phyloP scores from a whole-genome alignment of 2,113 vertebrate species.

The Aptenodytes forsteri region DNA sequence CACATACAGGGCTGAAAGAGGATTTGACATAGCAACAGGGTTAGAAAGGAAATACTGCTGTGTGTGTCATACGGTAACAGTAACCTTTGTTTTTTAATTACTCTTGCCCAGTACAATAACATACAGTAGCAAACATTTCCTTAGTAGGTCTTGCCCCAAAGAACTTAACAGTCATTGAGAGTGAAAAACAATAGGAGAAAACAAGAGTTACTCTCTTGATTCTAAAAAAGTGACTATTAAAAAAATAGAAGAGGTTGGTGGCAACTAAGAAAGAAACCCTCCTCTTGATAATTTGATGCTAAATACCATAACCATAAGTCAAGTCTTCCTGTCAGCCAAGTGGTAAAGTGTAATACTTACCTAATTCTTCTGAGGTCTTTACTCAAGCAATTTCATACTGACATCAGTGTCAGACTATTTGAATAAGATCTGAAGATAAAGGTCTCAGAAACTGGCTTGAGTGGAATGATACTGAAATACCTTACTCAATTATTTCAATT shows the following conservation, averaged over 20 bases:
- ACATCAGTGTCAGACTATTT: constrained; percentile 47
- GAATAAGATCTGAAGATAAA: constrained; percentile 52
- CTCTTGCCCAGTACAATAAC: not conserved
- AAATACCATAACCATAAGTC: constrained; percentile 41
- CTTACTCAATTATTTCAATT: constrained; percentile 29
- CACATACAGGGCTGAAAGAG: not conserved
- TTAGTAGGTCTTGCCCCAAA: not conserved
- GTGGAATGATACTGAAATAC: not conserved
- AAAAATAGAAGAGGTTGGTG: not conserved
- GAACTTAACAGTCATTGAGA: not conserved
- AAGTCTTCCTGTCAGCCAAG: constrained; percentile 19
- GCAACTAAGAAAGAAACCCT: not conserved
- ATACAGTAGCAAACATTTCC: not conserved
- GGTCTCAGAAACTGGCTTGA: constrained; percentile 41
- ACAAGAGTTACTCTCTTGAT: not conserved
- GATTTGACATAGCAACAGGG: not conserved
- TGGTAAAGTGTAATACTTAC: constrained; percentile 30
- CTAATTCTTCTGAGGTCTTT: constrained; percentile 41
- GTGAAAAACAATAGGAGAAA: not conserved
- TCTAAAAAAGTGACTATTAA: not conserved
- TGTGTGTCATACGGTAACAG: not conserved
- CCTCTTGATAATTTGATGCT: not conserved
- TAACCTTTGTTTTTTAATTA: not conserved
- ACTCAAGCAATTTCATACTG: constrained; percentile 40
- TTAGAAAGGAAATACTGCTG: not conserved